Base-by-base conservation (phyloP, 2,113 vertebrate genomes). In the Calidris pugnax region DNA sequence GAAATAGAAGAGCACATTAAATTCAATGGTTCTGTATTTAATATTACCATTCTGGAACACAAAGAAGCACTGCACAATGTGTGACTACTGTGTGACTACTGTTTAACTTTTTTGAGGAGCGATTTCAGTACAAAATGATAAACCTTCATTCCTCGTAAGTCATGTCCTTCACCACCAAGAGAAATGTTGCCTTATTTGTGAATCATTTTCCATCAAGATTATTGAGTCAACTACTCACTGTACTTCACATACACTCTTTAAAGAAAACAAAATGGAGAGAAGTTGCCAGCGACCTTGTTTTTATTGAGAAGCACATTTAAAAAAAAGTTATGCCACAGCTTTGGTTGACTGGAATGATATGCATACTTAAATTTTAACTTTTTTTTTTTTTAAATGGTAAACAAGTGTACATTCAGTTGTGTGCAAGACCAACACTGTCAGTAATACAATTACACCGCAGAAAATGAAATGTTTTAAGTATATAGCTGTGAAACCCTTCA, bases 381-480 rank as follows among this genome's bases (percentile, higher is more conserved):
- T 80, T 68, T 55, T 50, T 23, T 73, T 53, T 37, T 71, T 41
- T 41, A 59, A 48, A 98, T 0, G 2, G 95, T 96, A 97, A 97
- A 97, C 88, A 96, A 96, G 59, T 69, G 45, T 97, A 98, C 96
- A 98, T 97, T 98, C 97, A 96, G 59, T 85, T 89, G 85, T 96
- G 94, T 97, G 91, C 62, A 96, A 96, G 95, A 97, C 80, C 72
- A 95, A 89, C 85, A 89, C 55, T 86, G 59, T 76, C 71, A 90
- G 55, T 93, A 96, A 96, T 69, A 97, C 71, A 90, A 39, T 96
- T 96, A 97, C 79, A 96, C 91, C 97, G 87, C 23, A 91, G 64
- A 95, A 93, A 88, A 94, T 93, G 63, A 97, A 97, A 95, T 93
- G 89, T 78, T 95, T 86, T 45, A 94, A 96, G 74, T 83, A 77